Evolutionary conservation across 1,140 invertebrate genomes (phyloP).

Genomic region (Cyphomyrmex costatus): DNA sequence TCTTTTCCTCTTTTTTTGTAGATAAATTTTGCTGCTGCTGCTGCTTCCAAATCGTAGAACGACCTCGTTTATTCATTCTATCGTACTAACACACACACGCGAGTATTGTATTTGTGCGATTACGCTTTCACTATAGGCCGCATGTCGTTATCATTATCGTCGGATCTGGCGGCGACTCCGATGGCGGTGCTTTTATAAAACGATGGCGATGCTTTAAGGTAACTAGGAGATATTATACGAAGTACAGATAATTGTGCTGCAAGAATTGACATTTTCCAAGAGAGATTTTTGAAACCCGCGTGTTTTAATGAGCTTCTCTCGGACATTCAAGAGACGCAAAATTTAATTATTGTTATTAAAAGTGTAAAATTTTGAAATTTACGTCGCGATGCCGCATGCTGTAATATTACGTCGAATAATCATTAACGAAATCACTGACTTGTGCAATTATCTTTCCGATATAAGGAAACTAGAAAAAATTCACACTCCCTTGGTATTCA

Average conservation of each 20-base stretch:
- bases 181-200: conserved; percentile 59
- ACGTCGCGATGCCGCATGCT: background rate
- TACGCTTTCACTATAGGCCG: conserved; percentile 48
- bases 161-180: conserved; percentile 51
- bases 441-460: background rate
- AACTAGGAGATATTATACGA: conserved; percentile 38
- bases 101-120: conserved; percentile 69
- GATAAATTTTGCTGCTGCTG: background rate
- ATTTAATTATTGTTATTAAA: conserved; percentile 13
- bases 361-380: background rate
- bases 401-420: conserved; percentile 3
- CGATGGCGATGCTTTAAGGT: conserved; percentile 23
- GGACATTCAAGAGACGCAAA: background rate
- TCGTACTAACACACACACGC: background rate
- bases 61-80: background rate
- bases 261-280: conserved; percentile 2
- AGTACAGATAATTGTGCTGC: conserved; percentile 5
- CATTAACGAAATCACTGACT: background rate
- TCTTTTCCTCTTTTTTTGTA: background rate
- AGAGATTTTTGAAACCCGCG: background rate
- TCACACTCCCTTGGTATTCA: background rate
- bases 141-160: conserved; percentile 56
- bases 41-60: conserved; percentile 13
- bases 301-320: conserved; percentile 5
- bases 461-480: background rate